Base-by-base conservation (phyloP, 2,888 invertebrate genomes). In the Lycia hirtaria region DNA sequence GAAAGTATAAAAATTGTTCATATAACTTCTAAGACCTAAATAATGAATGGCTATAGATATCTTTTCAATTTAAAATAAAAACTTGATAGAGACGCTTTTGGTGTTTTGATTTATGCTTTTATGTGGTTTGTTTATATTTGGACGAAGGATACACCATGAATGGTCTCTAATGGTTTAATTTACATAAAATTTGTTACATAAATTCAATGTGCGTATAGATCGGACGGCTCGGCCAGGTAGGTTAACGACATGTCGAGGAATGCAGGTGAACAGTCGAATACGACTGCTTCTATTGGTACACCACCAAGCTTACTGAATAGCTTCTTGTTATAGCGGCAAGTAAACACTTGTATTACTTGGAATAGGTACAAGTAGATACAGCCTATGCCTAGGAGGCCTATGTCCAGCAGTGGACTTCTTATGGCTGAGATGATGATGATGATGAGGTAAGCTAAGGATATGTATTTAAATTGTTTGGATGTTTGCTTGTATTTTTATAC, bases 201-300 rank as follows among this genome's bases (percentile, higher is more conserved):
- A 56, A 57, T 57, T 52, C 57, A 50, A n/a, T 17, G 35, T 57
- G 51, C 51, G 52, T 57, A 35, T 48, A 12, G 20, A 48, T 33
- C 43, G 51, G 35, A 20, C 41, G 30, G 17, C 17, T 7, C 20
- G 30, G 49, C 40, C 44, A 54, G 59, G 59, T 50, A 56, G 59
- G 59, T 57, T 57, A 63, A 60, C 49, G 60, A 56, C 57, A 41
- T 52, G 32, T 14, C 32, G 30, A 45, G 57, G 52, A 55, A 60
- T 57, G 57, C 47, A 57, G 48, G 54, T 26, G 58, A 38, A 55
- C 49, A 50, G 45, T 51, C 45, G 55, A 59, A 61, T 55, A 54
- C 40, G 17, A 56, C 56, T 50, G 52, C 33, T 41, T 56, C 43
- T 53, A 56, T 62, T 59, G 55, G 61, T 61, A 64, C 35, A 47